Evolutionary conservation across 2,888 invertebrate genomes (phyloP).

Genomic region (Eubasilissa splendida): DNA sequence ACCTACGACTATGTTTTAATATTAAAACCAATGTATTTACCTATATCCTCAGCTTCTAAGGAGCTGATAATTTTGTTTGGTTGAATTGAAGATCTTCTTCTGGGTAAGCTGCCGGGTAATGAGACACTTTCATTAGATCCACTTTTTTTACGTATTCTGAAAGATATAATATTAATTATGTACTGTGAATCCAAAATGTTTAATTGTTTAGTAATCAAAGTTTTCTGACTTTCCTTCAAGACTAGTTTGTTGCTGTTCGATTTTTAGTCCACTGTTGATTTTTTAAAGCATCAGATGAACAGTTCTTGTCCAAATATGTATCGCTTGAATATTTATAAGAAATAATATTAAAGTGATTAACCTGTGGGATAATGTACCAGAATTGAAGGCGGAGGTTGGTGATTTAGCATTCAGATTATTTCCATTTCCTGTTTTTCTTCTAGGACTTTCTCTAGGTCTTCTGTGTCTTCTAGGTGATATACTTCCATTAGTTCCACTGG

Average conservation of each 20-base stretch:
- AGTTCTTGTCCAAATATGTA: background rate
- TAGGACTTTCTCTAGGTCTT: constrained; percentile 77
- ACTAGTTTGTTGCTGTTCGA: too few species aligned
- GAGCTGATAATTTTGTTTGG: constrained; percentile 70
- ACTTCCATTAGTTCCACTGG: constrained; percentile 65
- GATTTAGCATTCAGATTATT: constrained; percentile 71
- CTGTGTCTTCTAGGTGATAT: constrained; percentile 75
- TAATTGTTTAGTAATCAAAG: too few species aligned
- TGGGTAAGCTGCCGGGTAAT: constrained; percentile 75
- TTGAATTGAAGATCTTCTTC: constrained; percentile 75
- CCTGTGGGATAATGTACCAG: constrained; percentile 65
- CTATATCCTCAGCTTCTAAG: constrained; percentile 70
- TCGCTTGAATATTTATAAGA: background rate
- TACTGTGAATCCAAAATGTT: too few species aligned
- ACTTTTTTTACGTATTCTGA: constrained; percentile 66
- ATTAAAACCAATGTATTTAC: constrained; percentile 38
- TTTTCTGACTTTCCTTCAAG: too few species aligned
- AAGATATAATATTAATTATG: background rate
- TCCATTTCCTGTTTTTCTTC: constrained; percentile 76
- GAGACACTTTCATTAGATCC: constrained; percentile 77
- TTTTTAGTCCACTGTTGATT: too few species aligned
- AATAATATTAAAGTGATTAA: constrained; percentile 54
- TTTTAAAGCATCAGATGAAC: too few species aligned
- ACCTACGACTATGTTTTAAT: too few species aligned
- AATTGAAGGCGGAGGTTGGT: constrained; percentile 69